A percentile compares a stretch with the other conserved stretches of the same genome.
These are phyloP conservation scores for Mola mola DNA, from an alignment of 2,113 vertebrate species.

Conservation along the genomic window DNA sequence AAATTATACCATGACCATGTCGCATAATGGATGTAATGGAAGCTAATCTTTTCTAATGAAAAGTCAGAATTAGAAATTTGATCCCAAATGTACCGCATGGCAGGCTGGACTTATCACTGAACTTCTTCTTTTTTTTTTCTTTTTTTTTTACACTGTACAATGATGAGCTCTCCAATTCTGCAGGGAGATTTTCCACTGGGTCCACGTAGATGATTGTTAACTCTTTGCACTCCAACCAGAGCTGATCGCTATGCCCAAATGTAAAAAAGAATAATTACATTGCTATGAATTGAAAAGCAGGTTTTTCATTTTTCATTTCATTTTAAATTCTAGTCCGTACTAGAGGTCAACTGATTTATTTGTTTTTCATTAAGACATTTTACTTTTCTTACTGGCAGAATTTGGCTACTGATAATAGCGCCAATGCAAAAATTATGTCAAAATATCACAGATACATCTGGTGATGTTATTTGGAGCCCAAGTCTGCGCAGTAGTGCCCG, in stretches of 20 bases:
- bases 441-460: too few species aligned
- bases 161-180: conserved; percentile 76
- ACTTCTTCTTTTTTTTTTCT: conserved; percentile 77
- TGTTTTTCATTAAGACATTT: too few species aligned
- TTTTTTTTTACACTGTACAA: conserved; percentile 68
- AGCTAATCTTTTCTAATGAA: conserved; percentile 78
- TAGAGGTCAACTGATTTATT: too few species aligned
- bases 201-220: conserved; percentile 62
- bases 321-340: too few species aligned
- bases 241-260: too few species aligned
- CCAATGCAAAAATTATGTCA: too few species aligned
- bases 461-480: too few species aligned
- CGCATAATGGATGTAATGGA: conserved; percentile 70
- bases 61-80: conserved; percentile 77
- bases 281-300: neutral
- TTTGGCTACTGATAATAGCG: too few species aligned
- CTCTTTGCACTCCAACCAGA: conserved; percentile 46
- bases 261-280: too few species aligned
- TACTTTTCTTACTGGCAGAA: too few species aligned
- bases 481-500: too few species aligned
- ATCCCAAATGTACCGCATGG: conserved; percentile 63
- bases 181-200: conserved; percentile 67
- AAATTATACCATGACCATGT: conserved; percentile 63
- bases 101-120: conserved; percentile 67
- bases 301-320: neutral